phyloP scores from a whole-genome alignment of 2,888 invertebrate genomes.

The Listrodromus nycthemerus region DNA sequence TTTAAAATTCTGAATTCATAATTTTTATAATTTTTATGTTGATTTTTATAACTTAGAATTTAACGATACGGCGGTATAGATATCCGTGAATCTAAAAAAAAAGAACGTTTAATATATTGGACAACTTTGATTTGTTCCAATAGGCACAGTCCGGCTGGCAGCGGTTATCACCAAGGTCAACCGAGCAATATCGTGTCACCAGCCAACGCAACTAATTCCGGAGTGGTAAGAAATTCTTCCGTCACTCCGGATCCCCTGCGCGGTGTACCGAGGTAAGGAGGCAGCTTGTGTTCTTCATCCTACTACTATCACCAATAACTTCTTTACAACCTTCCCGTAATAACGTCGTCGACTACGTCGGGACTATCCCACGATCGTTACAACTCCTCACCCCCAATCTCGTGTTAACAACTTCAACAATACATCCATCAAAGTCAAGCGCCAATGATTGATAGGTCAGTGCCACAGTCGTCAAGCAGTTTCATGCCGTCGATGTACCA shows the following conservation, averaged over 20 bases:
- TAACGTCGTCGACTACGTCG: constrained; percentile 33
- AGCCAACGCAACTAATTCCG: constrained; percentile 79
- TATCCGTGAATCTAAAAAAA: too few relatives aligned
- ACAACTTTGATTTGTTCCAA: background rate
- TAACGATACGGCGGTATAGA: too few relatives aligned
- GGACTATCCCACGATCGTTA: constrained; percentile 30
- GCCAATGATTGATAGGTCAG: constrained; percentile 73
- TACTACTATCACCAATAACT: constrained; percentile 23
- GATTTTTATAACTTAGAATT: background rate
- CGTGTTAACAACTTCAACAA: constrained; percentile 18
- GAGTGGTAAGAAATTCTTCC: constrained; percentile 83
- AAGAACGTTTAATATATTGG: too few relatives aligned
- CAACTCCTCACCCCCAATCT: constrained; percentile 1
- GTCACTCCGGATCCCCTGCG: constrained; percentile 81
- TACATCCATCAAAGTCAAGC: constrained; percentile 56
- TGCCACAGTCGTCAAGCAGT: constrained; percentile 77
- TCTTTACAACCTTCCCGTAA: constrained; percentile 33
- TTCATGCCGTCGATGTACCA: constrained; percentile 80
- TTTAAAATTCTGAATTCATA: background rate
- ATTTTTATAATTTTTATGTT: background rate
- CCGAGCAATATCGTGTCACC: constrained; percentile 81
- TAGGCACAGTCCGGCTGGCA: constrained; percentile 81
- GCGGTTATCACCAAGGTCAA: constrained; percentile 81
- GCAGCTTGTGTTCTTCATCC: constrained; percentile 50
- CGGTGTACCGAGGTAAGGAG: constrained; percentile 76